Percentiles rank a stretch among this genome's conserved stretches.
Conservation (phyloP, 53 echinoderm and acorn worm genomes). For the Antedon mediterranea region DNA sequence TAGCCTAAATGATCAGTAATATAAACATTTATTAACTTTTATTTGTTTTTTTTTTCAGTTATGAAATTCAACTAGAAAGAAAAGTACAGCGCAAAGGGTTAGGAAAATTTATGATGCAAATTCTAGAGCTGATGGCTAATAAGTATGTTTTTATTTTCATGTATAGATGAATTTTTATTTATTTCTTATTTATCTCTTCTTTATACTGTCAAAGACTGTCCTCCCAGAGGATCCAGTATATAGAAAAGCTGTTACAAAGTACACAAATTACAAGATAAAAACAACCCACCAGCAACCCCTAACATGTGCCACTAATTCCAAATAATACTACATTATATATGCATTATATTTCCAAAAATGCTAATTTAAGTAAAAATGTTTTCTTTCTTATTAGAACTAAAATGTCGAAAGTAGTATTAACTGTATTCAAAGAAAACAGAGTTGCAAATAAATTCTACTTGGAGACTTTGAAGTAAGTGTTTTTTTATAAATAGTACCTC, state of each 20-base stretch:
- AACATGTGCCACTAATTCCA: too few relatives aligned
- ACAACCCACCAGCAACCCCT: too few relatives aligned
- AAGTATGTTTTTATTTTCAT: constrained; percentile 53
- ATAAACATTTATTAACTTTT: too few relatives aligned
- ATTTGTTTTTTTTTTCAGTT: constrained; percentile 57
- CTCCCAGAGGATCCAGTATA: too few relatives aligned
- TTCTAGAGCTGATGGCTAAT: constrained; percentile 64
- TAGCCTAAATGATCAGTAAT: too few relatives aligned
- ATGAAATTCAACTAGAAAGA: constrained; percentile 72
- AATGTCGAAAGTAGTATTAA: constrained; percentile 90
- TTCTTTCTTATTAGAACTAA: constrained; percentile 32
- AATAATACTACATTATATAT: too few relatives aligned
- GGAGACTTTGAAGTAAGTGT: constrained; percentile 70
- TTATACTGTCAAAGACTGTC: too few relatives aligned
- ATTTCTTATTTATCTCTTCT: too few relatives aligned
- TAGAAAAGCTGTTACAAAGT: too few relatives aligned
- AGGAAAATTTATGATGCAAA: constrained; percentile 90
- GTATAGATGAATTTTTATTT: background rate
- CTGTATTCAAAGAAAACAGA: constrained; percentile 70
- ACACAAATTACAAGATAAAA: too few relatives aligned
- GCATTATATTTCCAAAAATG: too few relatives aligned
- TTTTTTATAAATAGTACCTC: background rate
- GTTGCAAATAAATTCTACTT: constrained; percentile 57
- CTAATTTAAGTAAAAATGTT: too few relatives aligned
- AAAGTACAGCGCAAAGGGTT: constrained; percentile 73